Evolutionary conservation across 2,888 invertebrate species (phyloP).

Genomic region (Eumerus sabulonum): DNA sequence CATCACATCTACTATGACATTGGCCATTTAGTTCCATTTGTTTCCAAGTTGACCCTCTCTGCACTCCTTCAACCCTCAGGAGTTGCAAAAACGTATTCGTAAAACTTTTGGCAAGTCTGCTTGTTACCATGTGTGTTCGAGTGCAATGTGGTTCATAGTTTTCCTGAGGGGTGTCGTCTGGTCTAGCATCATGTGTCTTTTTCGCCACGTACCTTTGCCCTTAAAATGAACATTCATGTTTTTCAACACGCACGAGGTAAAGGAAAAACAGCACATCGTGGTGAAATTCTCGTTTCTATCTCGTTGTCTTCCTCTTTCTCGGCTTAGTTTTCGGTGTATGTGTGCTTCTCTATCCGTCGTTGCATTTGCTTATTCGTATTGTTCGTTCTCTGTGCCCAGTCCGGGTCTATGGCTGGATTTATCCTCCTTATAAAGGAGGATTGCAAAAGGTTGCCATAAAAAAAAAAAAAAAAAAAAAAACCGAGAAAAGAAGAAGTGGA

Average conservation of each 20-base stretch:
- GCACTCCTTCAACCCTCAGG: too few species aligned
- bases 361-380: conserved; percentile 11
- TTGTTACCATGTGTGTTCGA: background rate
- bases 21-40: too few species aligned
- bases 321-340: background rate
- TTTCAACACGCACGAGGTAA: conserved; percentile 19
- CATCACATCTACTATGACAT: too few species aligned
- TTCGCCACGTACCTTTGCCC: conserved; percentile 19
- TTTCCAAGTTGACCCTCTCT: background rate
- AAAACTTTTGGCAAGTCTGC: background rate
- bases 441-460: conserved; percentile 32
- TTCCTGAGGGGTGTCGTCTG: conserved; percentile 33
- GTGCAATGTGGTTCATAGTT: conserved; percentile 12
- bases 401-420: conserved; percentile 12
- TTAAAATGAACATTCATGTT: conserved; percentile 42
- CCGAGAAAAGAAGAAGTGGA: background rate
- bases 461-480: background rate
- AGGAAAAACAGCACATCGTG: conserved; percentile 3
- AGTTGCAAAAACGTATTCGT: too few species aligned
- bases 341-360: background rate
- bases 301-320: background rate
- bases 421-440: conserved; percentile 10
- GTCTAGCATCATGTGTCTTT: conserved; percentile 8
- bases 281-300: conserved; percentile 17
- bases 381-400: background rate